Base-by-base conservation (phyloP, 2,888 invertebrate genomes). In the Sinohyriopsis cumingii region DNA sequence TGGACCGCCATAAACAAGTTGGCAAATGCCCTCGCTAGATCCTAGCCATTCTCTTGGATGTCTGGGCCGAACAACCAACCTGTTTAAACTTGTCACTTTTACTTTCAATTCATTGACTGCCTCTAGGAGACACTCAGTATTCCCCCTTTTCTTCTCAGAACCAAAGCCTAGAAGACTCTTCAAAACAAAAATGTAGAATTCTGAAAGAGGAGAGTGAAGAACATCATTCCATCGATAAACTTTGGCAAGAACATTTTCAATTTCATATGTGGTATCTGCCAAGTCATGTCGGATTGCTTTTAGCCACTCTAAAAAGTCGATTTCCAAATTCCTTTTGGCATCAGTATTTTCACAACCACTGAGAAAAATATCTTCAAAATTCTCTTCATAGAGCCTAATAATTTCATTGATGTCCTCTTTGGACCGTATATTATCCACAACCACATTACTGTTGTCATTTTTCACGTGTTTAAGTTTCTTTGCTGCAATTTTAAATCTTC, bases 31-130 rank as follows among this genome's bases (percentile, higher is more conserved):
- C 25, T 55, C 64, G 18, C 65, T 73, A 5, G 12, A n/a, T 59
- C 79, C 76, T 7, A 79, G 59, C 79, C 79, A 79, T 65, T 79
- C 79, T 20, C 73, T 59, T 20, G 79, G 79, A 20, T 73, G 64
- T 65, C 67, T 70, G 4, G 77, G 65, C 54, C 70, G 65, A 18
- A 56, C 55, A 19, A 77, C 65, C 7, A 53, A 71, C 20, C 64
- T 71, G 15, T 71, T 66, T 19, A 66, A 56, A 62, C 68, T 77
- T 20, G 62, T 57, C 15, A 79, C 25, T n/a, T 76, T 68, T 15
- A 67, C 65, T 56, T 69, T 74, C 0, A 73, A 60, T 6, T 69
- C 55, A 20, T 75, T 60, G 7, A 33, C 15, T 53, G 79, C 79
- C 59, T 77, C 73, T 0, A 69, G 25, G 22, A 79, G 61, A 24